phyloP scores from a whole-genome alignment of 2,113 vertebrate genomes.

The Galbula dea region DNA sequence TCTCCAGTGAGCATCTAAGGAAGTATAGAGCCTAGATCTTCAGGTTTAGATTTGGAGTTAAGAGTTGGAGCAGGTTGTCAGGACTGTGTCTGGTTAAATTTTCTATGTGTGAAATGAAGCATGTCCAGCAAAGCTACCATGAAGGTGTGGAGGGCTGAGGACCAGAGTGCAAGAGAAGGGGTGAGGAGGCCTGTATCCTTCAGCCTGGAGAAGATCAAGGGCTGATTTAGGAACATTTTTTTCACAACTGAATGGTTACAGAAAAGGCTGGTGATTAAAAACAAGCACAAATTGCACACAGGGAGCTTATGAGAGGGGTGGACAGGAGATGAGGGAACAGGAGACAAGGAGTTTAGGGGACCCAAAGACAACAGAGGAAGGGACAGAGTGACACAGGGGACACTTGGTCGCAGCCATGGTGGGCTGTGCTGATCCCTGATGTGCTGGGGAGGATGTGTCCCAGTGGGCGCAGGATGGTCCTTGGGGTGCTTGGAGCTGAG shows the following conservation, averaged over 20 bases:
- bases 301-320: too few species aligned
- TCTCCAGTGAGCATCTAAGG: background rate
- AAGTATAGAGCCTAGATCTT: background rate
- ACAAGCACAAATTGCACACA: too few species aligned
- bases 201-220: background rate
- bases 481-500: background rate
- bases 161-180: background rate
- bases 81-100: background rate
- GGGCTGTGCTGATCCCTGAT: background rate
- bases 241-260: background rate
- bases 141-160: background rate
- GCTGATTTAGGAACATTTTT: background rate
- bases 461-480: background rate
- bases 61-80: background rate
- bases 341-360: background rate
- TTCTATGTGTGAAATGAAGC: background rate
- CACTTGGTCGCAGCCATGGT: background rate
- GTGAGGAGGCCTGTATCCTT: background rate
- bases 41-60: background rate
- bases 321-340: background rate
- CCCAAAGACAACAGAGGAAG: background rate
- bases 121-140: background rate
- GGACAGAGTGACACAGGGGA: rapidly evolving
- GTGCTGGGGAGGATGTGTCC: background rate
- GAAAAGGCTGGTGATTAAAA: background rate